Conservation (phyloP, 2,113 vertebrate species). For the Copsychus sechellarum region DNA sequence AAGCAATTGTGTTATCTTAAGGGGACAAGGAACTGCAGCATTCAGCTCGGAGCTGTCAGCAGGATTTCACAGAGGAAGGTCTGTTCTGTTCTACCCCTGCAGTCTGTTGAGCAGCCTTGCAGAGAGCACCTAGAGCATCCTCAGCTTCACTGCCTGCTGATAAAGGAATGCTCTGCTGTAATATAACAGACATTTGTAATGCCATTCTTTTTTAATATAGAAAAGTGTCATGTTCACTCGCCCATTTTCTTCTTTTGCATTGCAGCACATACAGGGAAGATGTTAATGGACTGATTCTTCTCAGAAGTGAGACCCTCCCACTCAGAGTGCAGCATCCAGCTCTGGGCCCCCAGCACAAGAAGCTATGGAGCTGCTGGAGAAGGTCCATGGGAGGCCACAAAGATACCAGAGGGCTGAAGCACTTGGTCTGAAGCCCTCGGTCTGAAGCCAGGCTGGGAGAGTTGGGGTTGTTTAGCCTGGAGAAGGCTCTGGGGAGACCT, state of each 20-base stretch:
- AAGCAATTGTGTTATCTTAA: conserved; percentile 72
- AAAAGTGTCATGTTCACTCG: neutral
- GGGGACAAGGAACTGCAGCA: conserved; percentile 45
- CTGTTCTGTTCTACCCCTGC: conserved; percentile 53
- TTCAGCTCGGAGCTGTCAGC: conserved; percentile 69
- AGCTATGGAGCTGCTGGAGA: neutral
- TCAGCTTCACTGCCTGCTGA: conserved; percentile 32
- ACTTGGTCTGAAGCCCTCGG: neutral
- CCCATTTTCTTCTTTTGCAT: neutral
- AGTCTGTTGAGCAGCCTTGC: conserved; percentile 64
- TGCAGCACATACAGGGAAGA: neutral
- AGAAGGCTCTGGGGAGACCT: neutral
- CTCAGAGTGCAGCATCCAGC: neutral
- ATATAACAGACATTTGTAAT: neutral
- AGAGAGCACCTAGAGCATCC: conserved; percentile 52
- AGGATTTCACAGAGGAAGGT: conserved; percentile 46
- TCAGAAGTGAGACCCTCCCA: neutral
- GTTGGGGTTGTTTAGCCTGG: neutral
- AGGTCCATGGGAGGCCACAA: neutral
- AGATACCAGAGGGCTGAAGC: neutral
- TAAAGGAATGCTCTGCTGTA: neutral
- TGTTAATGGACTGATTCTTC: neutral
- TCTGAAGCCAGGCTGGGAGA: neutral
- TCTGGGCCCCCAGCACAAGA: no score
- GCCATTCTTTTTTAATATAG: neutral